A percentile compares a stretch with the other conserved stretches of the same genome.
These are phyloP conservation scores for Drosophila macrospina DNA, from an alignment of 2,888 invertebrate species.

Conservation along the genomic window DNA sequence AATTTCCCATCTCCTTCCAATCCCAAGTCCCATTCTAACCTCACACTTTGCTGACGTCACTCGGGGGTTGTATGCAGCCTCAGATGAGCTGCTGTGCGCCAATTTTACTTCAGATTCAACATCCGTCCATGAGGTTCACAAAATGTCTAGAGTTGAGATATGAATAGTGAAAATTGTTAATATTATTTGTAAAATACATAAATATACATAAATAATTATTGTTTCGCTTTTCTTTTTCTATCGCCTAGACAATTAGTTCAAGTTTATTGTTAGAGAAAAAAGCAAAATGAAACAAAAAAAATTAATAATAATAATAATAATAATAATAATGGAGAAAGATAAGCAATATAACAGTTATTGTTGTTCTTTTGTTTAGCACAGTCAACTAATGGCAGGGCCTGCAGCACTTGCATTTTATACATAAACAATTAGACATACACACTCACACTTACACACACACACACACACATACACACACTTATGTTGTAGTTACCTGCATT, in stretches of 20 bases:
- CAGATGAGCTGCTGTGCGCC: slow-evolving; percentile 69
- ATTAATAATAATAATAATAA: too few species aligned
- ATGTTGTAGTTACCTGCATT: slow-evolving; percentile 43
- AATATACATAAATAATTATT: slow-evolving; percentile 24
- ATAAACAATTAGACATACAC: slow-evolving; percentile 36
- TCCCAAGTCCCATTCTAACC: slow-evolving; percentile 2
- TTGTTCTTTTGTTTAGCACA: slow-evolving; percentile 63
- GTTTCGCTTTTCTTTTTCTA: slow-evolving; percentile 34
- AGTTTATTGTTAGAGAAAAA: slow-evolving; percentile 16
- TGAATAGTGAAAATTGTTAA: slow-evolving; percentile 15
- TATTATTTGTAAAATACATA: slow-evolving; percentile 32
- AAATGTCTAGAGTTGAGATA: slow-evolving; percentile 53
- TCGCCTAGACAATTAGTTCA: slow-evolving; percentile 30
- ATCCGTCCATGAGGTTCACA: slow-evolving; percentile 80
- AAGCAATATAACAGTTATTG: slow-evolving; percentile 22
- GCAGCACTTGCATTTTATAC: slow-evolving; percentile 38
- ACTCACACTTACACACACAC: slow-evolving; percentile 23
- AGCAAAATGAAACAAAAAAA: background rate
- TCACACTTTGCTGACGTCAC: slow-evolving; percentile 64
- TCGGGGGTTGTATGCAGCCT: slow-evolving; percentile 77
- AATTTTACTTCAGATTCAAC: slow-evolving; percentile 78
- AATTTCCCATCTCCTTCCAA: background rate
- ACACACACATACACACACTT: slow-evolving; percentile 25
- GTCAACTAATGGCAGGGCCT: slow-evolving; percentile 55
- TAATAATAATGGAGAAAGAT: too few species aligned